Evolutionary conservation across 64 coral and sea anemone genomes (phyloP).

Genomic region (Montipora capricornis): DNA sequence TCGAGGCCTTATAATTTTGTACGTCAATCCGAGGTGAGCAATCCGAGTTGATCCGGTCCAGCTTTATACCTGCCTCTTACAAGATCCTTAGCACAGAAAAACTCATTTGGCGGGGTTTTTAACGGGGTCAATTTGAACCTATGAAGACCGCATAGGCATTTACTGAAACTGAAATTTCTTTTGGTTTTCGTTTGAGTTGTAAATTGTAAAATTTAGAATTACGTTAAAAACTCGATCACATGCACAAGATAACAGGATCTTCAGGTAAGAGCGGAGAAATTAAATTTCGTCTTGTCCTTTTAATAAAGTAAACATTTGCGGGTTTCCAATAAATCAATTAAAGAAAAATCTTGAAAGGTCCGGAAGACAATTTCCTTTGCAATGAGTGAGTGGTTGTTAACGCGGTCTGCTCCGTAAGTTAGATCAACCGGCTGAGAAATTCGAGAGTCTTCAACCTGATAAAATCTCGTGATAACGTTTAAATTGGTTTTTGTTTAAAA

Average conservation of each 20-base stretch:
- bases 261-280: not conserved
- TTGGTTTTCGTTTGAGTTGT: not conserved
- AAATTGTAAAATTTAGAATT: not conserved
- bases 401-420: not conserved
- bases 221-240: no score
- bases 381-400: conserved; percentile 38
- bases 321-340: not conserved
- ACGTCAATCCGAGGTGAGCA: no score
- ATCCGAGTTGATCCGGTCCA: no score
- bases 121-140: not conserved
- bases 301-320: not conserved
- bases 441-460: not conserved
- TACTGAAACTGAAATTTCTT: not conserved
- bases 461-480: not conserved
- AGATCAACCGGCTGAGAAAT: not conserved
- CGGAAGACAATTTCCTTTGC: conserved; percentile 16
- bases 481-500: not conserved
- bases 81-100: no score
- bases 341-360: conserved; percentile 11
- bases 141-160: not conserved
- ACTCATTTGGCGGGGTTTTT: not conserved
- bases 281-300: not conserved
- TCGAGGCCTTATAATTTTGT: no score
- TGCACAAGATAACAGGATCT: not conserved
- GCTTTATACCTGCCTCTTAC: no score